Evolutionary conservation across 2,888 invertebrate species (phyloP), one percentile per base, ranked within the genome.

Genomic region (Epinotia brunnichana): DNA sequence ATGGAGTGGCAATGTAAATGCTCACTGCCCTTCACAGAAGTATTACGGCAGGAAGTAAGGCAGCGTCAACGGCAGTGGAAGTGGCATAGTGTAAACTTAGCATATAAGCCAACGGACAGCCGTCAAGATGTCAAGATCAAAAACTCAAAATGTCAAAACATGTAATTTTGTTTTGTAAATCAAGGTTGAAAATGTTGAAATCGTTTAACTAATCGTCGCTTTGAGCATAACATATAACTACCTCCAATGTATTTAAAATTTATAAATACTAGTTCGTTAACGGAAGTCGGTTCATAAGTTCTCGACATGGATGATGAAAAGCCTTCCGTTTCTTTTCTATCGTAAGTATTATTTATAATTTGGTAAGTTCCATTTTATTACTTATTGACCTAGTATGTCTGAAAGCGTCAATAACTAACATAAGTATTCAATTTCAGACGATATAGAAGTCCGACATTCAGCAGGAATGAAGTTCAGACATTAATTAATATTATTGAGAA

Each of bases 361-460:
- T 1, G 5, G n/a, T 9, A 35, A 35, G 9, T 35, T 35, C 35
- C 3, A 44, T 15, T 44, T 5, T 15, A 15, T 44, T 15, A 44
- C 44, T 44, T 15, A 15, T n/a, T 41, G 13, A 3, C 48, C 48
- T n/a, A 48, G 7, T 48, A 48, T 48, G 2, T n/a, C n/a, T n/a
- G 44, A n/a, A 48, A 48, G n/a, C 3, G 13, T n/a, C 15, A 5
- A n/a, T 48, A 48, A n/a, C n/a, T 48, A 4, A 48, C 44, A 24
- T n/a, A n/a, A 3, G 15, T 48, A n/a, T n/a, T 74, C 19, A 17
- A 64, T 75, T 68, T 54, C 78, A 85, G 82, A 70, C 82, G 89
- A 73, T 82, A 84, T 76, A 87, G 91, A 70, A 88, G 89, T 75
- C 89, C 89, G 9, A 77, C 78, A 24, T 92, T 88, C 69, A 86